Percentiles rank a stretch among this genome's conserved stretches.
These are phyloP conservation scores for Alitta virens DNA, from an alignment of 2,888 invertebrate genomes.

Conservation along the genomic window DNA sequence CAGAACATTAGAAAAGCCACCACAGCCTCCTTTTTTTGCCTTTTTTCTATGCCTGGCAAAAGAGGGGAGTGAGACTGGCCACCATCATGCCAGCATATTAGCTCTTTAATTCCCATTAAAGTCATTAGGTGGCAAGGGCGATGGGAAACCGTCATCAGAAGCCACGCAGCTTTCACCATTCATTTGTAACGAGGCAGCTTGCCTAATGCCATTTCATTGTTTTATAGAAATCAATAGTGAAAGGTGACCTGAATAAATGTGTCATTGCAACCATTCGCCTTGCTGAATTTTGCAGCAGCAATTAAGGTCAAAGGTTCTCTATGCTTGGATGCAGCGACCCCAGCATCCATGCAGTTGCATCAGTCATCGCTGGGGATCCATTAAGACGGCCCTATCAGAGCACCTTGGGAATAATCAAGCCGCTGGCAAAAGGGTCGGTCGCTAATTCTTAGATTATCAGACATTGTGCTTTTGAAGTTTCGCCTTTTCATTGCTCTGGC, in stretches of 20 bases:
- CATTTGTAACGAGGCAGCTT: not conserved
- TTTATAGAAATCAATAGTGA: constrained; percentile 16
- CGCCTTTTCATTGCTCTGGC: not conserved
- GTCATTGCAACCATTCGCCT: not conserved
- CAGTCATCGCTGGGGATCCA: not conserved
- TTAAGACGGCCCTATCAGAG: not conserved
- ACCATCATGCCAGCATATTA: too few relatives aligned
- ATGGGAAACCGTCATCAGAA: too few relatives aligned
- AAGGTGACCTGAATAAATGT: not conserved
- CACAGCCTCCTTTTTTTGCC: too few relatives aligned
- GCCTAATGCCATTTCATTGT: constrained; percentile 18
- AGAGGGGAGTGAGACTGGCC: too few relatives aligned
- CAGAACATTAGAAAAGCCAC: too few relatives aligned
- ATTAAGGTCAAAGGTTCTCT: too few relatives aligned
- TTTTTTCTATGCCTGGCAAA: too few relatives aligned
- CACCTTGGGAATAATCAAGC: not conserved
- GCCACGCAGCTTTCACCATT: not conserved
- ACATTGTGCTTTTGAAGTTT: not conserved
- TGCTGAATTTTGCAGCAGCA: too few relatives aligned
- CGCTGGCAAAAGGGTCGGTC: not conserved
- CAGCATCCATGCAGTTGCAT: not conserved
- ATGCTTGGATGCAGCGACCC: too few relatives aligned
- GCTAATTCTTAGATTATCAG: not conserved
- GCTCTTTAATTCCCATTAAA: not conserved
- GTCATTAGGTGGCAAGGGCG: not conserved